phyloP scores from a whole-genome alignment of 1,140 invertebrate species.

The Rhopalosiphum padi region DNA sequence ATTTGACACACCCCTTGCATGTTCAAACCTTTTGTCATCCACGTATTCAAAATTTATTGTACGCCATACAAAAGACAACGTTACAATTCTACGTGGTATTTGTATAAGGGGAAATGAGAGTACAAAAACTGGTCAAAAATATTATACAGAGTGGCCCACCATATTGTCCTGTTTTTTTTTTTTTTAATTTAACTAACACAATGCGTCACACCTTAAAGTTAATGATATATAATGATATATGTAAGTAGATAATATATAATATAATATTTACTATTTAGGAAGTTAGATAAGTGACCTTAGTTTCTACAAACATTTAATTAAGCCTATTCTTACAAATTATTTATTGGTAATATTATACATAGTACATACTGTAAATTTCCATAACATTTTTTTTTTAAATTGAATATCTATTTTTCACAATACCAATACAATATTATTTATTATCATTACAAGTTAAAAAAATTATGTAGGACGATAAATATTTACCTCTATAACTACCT shows the following conservation, averaged over 20 bases:
- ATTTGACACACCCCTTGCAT: slow-evolving; percentile 6
- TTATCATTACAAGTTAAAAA: neutral
- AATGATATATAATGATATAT: neutral
- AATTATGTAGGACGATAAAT: neutral
- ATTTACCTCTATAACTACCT: neutral
- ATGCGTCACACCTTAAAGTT: neutral
- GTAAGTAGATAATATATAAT: neutral
- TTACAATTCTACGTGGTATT: neutral
- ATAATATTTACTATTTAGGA: neutral
- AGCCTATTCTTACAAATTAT: neutral
- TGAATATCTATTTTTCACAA: neutral
- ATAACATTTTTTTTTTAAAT: neutral
- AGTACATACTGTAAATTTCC: neutral
- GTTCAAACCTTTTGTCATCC: neutral
- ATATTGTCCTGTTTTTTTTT: neutral
- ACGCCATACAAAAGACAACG: neutral
- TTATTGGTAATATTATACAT: neutral
- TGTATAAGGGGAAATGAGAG: neutral
- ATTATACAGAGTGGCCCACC: neutral
- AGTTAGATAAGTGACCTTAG: neutral
- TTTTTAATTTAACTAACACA: neutral
- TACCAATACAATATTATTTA: neutral
- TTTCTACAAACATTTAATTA: neutral
- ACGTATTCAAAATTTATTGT: neutral
- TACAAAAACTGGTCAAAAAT: neutral